Percentiles rank a stretch among this genome's conserved stretches.
These are phyloP conservation scores for Strigamia maritima DNA, from an alignment of 2,888 invertebrate species.

Conservation along the genomic window DNA sequence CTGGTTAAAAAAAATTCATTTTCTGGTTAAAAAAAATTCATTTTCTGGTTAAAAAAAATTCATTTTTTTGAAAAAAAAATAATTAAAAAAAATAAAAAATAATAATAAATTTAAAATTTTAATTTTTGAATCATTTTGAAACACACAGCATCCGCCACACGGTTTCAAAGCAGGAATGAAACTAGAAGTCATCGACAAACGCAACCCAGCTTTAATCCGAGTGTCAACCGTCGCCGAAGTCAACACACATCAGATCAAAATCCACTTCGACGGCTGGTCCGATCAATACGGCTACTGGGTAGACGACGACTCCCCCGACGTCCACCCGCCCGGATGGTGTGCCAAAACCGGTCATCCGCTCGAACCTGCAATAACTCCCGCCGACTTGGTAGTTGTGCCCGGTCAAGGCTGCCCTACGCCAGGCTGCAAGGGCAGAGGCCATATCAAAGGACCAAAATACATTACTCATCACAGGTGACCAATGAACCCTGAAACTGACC, in stretches of 20 bases:
- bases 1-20: too few species aligned
- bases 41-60: too few species aligned
- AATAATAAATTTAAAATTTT: too few species aligned
- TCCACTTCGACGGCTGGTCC: conserved; percentile 88
- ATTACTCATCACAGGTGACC: conserved; percentile 65
- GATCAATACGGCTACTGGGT: conserved; percentile 79
- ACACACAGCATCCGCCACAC: conserved; percentile 64
- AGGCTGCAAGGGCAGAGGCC: conserved; percentile 88
- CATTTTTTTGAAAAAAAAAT: too few species aligned
- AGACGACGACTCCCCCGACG: conserved; percentile 83
- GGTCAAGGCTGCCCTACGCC: conserved; percentile 66
- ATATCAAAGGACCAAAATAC: conserved; percentile 72
- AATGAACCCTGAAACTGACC: too few species aligned
- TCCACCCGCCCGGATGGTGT: conserved; percentile 91
- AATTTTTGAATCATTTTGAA: too few species aligned
- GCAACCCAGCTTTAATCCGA: conserved; percentile 73
- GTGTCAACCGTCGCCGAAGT: conserved; percentile 77
- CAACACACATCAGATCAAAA: conserved; percentile 68
- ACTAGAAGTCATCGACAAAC: conserved; percentile 79
- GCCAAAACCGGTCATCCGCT: conserved; percentile 80
- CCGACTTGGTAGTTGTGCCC: conserved; percentile 58
- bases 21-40: neutral
- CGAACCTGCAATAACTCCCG: conserved; percentile 72
- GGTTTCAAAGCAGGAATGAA: conserved; percentile 81
- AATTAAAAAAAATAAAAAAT: too few species aligned